These are phyloP conservation scores for Tetraneura akinire DNA, from an alignment of 1,140 invertebrate genomes.

Conservation along the genomic window DNA sequence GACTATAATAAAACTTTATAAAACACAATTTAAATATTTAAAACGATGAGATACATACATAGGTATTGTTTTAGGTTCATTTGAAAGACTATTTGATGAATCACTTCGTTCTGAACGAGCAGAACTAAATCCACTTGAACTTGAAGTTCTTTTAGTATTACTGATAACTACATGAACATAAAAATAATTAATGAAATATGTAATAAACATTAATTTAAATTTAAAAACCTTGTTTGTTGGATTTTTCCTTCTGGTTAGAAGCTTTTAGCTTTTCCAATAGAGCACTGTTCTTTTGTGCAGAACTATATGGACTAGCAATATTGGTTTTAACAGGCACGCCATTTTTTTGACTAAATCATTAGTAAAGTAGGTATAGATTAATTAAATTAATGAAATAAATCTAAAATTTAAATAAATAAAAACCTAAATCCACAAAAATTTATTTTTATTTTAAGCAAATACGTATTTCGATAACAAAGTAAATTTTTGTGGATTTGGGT, in stretches of 20 bases:
- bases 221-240: conserved; percentile 43
- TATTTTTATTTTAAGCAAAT: no score
- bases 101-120: conserved; percentile 83
- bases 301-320: conserved; percentile 45
- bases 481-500: no score
- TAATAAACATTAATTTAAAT: background rate
- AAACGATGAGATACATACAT: background rate
- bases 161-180: conserved; percentile 55
- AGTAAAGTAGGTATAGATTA: no score
- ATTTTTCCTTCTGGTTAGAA: conserved; percentile 37
- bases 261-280: conserved; percentile 41
- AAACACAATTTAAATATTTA: no score
- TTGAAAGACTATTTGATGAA: conserved; percentile 63
- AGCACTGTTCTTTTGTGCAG: conserved; percentile 44
- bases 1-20: background rate
- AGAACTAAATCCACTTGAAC: conserved; percentile 85
- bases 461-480: no score
- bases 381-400: no score
- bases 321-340: conserved; percentile 32
- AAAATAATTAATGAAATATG: no score
- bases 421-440: no score
- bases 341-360: conserved; percentile 36
- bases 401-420: no score
- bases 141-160: conserved; percentile 82
- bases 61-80: conserved; percentile 57